phyloP scores from a whole-genome alignment of 2,888 invertebrate genomes.

The Hydrotaea diabolus region DNA sequence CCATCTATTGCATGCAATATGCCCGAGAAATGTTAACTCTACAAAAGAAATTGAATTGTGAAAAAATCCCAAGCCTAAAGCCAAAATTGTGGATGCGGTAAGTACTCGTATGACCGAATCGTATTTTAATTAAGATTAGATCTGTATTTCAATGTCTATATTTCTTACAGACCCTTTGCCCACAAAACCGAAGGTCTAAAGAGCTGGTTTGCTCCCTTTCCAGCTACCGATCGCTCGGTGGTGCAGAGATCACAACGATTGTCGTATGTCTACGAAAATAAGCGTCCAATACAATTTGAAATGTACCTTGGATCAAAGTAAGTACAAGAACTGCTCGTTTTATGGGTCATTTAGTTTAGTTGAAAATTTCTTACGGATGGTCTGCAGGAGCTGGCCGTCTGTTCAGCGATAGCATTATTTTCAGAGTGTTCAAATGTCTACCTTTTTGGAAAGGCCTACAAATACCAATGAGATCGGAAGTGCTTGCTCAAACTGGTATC shows the following conservation, averaged over 20 bases:
- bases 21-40: conserved; percentile 42
- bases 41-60: conserved; percentile 48
- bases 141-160: not conserved
- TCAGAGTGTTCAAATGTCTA: no score
- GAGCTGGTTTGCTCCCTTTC: conserved; percentile 84
- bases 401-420: no score
- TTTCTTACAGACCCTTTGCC: conserved; percentile 30
- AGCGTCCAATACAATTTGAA: conserved; percentile 88
- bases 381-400: no score
- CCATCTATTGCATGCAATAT: conserved; percentile 54
- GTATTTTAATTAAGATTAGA: no score
- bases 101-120: not conserved
- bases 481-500: no score
- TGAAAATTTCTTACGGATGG: no score
- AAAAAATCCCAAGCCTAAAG: conserved; percentile 42
- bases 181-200: conserved; percentile 44
- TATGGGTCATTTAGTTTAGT: no score
- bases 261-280: conserved; percentile 84
- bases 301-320: conserved; percentile 84
- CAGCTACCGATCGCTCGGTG: conserved; percentile 89
- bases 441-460: no score
- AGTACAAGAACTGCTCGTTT: no score
- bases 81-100: conserved; percentile 62
- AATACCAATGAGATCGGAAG: no score
- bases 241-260: conserved; percentile 88